These are phyloP conservation scores for Ptychochromis oligacanthus DNA, from an alignment of 2,113 vertebrate genomes.

Conservation along the genomic window DNA sequence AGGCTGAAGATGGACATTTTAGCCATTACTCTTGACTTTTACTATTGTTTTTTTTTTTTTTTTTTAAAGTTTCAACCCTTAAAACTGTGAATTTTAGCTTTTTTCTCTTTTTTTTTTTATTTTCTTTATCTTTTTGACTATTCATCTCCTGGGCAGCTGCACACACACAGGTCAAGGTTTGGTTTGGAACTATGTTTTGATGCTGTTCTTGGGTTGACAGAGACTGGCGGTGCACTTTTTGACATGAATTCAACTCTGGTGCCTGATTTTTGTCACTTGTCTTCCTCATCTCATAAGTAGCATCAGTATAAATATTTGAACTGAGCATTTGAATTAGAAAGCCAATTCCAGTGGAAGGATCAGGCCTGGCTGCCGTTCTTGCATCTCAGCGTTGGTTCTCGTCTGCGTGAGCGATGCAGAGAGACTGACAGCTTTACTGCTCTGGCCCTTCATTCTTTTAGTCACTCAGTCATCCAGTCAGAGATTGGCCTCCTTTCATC, in stretches of 20 bases:
- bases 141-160: background rate
- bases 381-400: constrained; percentile 52
- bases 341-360: constrained; percentile 21
- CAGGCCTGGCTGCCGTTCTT: constrained; percentile 40
- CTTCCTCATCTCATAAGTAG: constrained; percentile 36
- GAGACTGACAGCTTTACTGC: constrained; percentile 78
- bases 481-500: constrained; percentile 70
- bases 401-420: constrained; percentile 65
- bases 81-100: no score
- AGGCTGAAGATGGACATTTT: no score
- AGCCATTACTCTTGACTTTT: no score
- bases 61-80: no score
- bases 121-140: background rate
- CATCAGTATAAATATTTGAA: constrained; percentile 20
- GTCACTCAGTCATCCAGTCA: constrained; percentile 65
- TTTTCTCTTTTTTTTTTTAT: no score
- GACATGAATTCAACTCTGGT: constrained; percentile 18
- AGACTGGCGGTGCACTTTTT: background rate
- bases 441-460: constrained; percentile 65
- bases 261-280: constrained; percentile 17
- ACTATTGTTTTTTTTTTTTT: no score
- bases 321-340: constrained; percentile 2
- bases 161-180: background rate
- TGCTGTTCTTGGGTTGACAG: background rate
- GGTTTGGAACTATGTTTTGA: background rate